These are phyloP conservation scores for Portunus trituberculatus DNA, from an alignment of 1,140 invertebrate species.

Conservation along the genomic window DNA sequence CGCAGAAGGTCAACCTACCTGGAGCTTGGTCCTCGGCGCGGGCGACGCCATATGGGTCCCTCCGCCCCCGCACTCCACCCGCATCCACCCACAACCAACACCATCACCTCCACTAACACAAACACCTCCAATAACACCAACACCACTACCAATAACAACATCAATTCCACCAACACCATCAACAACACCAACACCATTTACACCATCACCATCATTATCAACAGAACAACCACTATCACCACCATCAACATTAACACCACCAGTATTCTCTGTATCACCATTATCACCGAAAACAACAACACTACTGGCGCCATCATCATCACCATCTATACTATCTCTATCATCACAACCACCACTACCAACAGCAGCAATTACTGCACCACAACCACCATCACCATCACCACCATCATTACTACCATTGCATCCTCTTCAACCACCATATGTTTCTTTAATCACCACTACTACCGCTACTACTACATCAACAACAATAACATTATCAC, in stretches of 20 bases:
- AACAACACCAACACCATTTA: background rate
- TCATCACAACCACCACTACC: background rate
- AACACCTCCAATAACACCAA: background rate
- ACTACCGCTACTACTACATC: too few relatives aligned
- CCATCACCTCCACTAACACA: background rate
- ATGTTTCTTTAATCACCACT: background rate
- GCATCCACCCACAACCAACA: background rate
- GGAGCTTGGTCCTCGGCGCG: background rate
- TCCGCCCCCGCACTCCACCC: background rate
- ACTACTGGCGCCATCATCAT: background rate
- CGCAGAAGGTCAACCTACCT: background rate
- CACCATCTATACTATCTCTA: background rate
- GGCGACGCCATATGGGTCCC: background rate
- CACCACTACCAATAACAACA: background rate
- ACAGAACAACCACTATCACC: background rate
- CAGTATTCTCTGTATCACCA: background rate
- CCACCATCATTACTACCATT: background rate
- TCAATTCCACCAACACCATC: background rate
- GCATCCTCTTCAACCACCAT: background rate
- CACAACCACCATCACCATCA: too few relatives aligned
- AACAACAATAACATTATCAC: too few relatives aligned
- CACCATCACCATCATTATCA: background rate
- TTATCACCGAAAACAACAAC: background rate
- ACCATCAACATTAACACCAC: background rate
- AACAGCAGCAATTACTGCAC: background rate